Evolutionary conservation across 2,113 vertebrate genomes (phyloP).

Genomic region (Oncorhynchus clarkii): DNA sequence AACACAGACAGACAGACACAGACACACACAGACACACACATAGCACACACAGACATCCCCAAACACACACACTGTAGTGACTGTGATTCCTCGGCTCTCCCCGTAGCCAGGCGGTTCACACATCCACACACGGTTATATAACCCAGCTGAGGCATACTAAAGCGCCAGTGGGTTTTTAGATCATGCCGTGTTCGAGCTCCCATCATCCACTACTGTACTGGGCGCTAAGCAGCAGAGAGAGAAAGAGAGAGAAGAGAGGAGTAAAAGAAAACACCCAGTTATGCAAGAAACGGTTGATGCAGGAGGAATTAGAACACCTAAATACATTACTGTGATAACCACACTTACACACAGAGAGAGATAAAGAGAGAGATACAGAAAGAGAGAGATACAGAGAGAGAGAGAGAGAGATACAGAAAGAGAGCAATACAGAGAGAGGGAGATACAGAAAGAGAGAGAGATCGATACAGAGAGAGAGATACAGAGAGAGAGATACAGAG

Average conservation of each 20-base stretch:
- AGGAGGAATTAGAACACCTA: too few species aligned
- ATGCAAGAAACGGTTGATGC: too few species aligned
- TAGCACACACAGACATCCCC: not conserved
- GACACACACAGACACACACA: not conserved
- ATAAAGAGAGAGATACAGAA: too few species aligned
- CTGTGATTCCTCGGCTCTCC: constrained; percentile 43
- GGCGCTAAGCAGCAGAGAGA: constrained; percentile 56
- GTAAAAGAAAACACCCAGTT: not conserved
- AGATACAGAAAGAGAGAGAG: too few species aligned
- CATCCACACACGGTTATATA: constrained; percentile 68
- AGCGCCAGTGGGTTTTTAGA: constrained; percentile 72
- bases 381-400: too few species aligned
- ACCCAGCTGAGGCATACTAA: constrained; percentile 65
- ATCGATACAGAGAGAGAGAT: too few species aligned
- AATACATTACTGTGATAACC: too few species aligned
- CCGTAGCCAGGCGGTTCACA: constrained; percentile 55
- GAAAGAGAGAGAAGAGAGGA: constrained; percentile 31
- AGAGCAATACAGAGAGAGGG: too few species aligned
- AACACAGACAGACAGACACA: constrained; percentile 10
- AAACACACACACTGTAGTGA: constrained; percentile 4
- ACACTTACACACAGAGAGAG: too few species aligned
- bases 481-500: too few species aligned
- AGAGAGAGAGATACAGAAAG: too few species aligned
- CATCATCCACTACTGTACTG: constrained; percentile 65
- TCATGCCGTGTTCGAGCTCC: constrained; percentile 67